phyloP scores from a whole-genome alignment of 2,797 vertebrate genomes.

The Limosa lapponica region DNA sequence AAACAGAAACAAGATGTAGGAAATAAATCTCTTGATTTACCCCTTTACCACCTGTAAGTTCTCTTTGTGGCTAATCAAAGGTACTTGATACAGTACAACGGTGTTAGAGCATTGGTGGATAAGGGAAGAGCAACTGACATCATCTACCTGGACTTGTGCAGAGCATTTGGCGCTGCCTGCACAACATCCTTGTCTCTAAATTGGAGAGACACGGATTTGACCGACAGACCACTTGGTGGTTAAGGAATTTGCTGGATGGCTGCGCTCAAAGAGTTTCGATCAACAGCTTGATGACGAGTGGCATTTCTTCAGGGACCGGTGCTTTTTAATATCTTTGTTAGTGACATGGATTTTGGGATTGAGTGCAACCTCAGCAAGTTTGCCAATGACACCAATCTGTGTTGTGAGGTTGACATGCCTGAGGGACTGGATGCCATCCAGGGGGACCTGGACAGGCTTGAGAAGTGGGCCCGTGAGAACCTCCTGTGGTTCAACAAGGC shows the following conservation, averaged over 20 bases:
- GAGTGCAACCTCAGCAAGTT: neutral
- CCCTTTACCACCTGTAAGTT: neutral
- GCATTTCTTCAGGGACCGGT: neutral
- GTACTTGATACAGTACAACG: neutral
- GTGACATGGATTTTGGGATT: neutral
- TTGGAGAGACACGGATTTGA: neutral
- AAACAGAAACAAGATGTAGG: neutral
- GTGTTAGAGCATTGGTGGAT: neutral
- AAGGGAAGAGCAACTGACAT: neutral
- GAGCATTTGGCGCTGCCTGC: neutral
- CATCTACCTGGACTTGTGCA: neutral
- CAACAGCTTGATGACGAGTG: neutral
- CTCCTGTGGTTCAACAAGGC: neutral
- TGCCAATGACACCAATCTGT: neutral
- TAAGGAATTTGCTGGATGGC: neutral
- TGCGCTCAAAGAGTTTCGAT: neutral
- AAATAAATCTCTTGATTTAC: neutral
- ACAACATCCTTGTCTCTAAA: neutral
- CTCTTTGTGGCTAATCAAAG: neutral
- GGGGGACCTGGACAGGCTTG: neutral
- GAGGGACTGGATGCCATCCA: neutral
- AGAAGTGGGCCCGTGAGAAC: neutral
- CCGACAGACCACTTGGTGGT: neutral
- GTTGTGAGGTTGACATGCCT: neutral
- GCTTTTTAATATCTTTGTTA: neutral